Evolutionary conservation across 2,888 invertebrate genomes (phyloP).

Genomic region (Protodeltote pygarga): DNA sequence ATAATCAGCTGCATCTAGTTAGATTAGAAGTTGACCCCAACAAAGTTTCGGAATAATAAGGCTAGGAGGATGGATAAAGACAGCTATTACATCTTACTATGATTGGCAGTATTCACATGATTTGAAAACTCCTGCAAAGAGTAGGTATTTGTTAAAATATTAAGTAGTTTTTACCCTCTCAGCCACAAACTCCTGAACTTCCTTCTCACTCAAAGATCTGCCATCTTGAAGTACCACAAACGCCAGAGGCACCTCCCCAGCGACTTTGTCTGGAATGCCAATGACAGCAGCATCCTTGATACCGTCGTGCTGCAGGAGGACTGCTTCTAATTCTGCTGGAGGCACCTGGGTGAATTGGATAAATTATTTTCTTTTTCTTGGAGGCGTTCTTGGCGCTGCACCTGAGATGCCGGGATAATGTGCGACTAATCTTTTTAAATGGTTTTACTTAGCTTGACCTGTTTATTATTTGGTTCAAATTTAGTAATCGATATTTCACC

Average conservation of each 20-base stretch:
- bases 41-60: no score
- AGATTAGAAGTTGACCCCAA: no score
- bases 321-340: constrained; percentile 94
- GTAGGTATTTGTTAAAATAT: not conserved
- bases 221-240: constrained; percentile 89
- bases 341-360: constrained; percentile 83
- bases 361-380: not conserved
- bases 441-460: no score
- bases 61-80: no score
- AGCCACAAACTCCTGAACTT: constrained; percentile 86
- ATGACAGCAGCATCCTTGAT: constrained; percentile 93
- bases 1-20: no score
- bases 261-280: constrained; percentile 89
- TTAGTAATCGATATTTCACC: no score
- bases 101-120: no score
- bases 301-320: constrained; percentile 90
- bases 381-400: no score
- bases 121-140: not conserved
- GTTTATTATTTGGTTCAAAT: no score
- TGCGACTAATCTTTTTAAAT: no score
- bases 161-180: constrained; percentile 69
- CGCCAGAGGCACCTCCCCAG: constrained; percentile 92
- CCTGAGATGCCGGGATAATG: no score
- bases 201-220: constrained; percentile 79
- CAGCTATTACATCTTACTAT: no score